Conservation (phyloP, 2,888 invertebrate genomes). For the Acleris holmiana region DNA sequence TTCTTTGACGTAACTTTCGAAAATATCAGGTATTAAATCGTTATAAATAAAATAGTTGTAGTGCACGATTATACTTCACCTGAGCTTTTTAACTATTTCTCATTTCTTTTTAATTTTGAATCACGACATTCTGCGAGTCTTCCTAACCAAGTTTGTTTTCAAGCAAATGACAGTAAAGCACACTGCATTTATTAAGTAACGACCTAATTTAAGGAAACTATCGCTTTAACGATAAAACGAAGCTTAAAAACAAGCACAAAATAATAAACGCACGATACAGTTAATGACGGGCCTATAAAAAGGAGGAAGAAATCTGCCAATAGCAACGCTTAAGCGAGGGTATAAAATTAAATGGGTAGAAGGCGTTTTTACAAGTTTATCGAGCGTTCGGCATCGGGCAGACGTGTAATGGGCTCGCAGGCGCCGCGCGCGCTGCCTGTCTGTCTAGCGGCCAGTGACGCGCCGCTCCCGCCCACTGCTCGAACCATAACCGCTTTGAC, state of each 20-base stretch:
- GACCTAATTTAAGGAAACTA: neutral
- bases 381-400: slow-evolving; percentile 82
- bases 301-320: slow-evolving; percentile 79
- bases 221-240: slow-evolving; percentile 55
- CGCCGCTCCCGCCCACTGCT: slow-evolving; percentile 46
- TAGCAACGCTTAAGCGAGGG: slow-evolving; percentile 79
- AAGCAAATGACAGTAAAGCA: too few relatives aligned
- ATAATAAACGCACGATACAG: slow-evolving; percentile 73
- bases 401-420: slow-evolving; percentile 80
- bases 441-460: slow-evolving; percentile 73
- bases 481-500: slow-evolving; percentile 54
- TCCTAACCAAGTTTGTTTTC: too few relatives aligned
- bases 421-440: slow-evolving; percentile 80
- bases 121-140: too few relatives aligned
- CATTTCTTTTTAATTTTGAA: too few relatives aligned
- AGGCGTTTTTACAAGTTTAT: slow-evolving; percentile 84
- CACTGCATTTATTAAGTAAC: too few relatives aligned
- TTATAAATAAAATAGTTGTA: too few relatives aligned
- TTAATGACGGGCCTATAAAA: slow-evolving; percentile 73
- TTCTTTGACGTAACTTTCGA: too few relatives aligned
- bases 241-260: slow-evolving; percentile 58
- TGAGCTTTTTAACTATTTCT: too few relatives aligned
- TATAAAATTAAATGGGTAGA: slow-evolving; percentile 83
- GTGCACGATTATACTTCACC: too few relatives aligned
- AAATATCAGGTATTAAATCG: too few relatives aligned